phyloP scores from a whole-genome alignment of 2,888 invertebrate species.

The Drosophila macrothrix region DNA sequence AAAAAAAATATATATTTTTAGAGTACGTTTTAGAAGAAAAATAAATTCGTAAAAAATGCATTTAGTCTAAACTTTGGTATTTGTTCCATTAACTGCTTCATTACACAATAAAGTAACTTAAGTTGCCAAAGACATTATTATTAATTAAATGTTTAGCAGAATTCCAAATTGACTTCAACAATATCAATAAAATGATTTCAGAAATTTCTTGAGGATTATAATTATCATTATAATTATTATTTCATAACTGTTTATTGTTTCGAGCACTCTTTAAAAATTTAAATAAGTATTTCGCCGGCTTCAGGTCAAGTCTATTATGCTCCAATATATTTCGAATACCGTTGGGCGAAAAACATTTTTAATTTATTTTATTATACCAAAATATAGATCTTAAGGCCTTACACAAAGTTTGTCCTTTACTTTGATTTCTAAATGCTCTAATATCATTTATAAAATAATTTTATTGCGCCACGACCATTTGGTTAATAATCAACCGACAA shows the following conservation, averaged over 20 bases:
- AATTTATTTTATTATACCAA: not conserved
- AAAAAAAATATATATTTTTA: not conserved
- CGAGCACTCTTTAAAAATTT: too few species aligned
- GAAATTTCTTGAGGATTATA: too few species aligned
- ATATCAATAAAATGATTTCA: not conserved
- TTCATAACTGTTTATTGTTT: too few species aligned
- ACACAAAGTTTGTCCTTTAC: accelerated
- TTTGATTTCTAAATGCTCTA: not conserved
- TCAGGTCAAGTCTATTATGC: too few species aligned
- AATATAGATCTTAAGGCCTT: not conserved
- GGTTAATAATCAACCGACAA: not conserved
- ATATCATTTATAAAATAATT: not conserved
- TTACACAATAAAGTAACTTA: not conserved
- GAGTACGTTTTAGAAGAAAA: not conserved
- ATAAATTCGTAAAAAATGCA: not conserved
- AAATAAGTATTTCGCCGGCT: too few species aligned
- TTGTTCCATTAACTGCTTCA: not conserved
- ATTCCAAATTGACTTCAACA: not conserved
- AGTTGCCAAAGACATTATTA: not conserved
- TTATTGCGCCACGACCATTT: not conserved
- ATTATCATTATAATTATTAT: too few species aligned
- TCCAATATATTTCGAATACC: too few species aligned
- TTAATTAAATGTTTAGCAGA: not conserved
- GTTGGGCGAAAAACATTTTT: not conserved
- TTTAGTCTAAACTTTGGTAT: not conserved